Conservation (phyloP, 2,113 vertebrate species). For the Gnathonemus echidnorhynchus region DNA sequence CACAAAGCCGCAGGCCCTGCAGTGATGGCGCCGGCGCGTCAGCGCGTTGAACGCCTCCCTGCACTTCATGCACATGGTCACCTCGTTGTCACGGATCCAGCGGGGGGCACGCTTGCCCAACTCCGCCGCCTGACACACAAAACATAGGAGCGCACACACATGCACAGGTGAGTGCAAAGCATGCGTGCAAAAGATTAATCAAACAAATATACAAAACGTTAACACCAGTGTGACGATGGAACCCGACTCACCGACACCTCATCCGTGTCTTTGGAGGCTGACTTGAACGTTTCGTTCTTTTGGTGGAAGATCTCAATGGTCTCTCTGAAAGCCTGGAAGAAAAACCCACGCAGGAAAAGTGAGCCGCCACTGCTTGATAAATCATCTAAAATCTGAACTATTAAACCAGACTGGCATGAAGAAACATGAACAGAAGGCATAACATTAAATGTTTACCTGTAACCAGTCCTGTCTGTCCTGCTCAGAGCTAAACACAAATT, state of each 20-base stretch:
- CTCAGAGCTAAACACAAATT: conserved; percentile 67
- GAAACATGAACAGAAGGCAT: background rate
- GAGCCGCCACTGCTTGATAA: background rate
- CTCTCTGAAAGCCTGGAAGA: conserved; percentile 67
- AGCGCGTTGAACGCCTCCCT: conserved; percentile 80
- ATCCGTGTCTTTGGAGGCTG: conserved; percentile 71
- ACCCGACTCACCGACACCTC: conserved; percentile 75
- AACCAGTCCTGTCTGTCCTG: conserved; percentile 88
- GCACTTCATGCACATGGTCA: conserved; percentile 91
- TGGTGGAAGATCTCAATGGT: conserved; percentile 78
- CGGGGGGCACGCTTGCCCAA: conserved; percentile 81
- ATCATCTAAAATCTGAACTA: background rate
- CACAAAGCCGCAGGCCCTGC: conserved; percentile 82
- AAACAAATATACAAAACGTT: background rate
- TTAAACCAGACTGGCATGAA: background rate
- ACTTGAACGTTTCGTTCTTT: conserved; percentile 84
- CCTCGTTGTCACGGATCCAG: conserved; percentile 92
- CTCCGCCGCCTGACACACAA: conserved; percentile 62
- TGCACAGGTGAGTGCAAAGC: background rate
- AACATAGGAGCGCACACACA: background rate
- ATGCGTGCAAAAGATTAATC: background rate
- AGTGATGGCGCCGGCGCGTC: conserved; percentile 83
- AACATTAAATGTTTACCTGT: conserved; percentile 62
- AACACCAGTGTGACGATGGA: background rate
- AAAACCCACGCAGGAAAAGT: background rate